Evolutionary conservation across 2,113 vertebrate species (phyloP).

Genomic region (Halcyon senegalensis): DNA sequence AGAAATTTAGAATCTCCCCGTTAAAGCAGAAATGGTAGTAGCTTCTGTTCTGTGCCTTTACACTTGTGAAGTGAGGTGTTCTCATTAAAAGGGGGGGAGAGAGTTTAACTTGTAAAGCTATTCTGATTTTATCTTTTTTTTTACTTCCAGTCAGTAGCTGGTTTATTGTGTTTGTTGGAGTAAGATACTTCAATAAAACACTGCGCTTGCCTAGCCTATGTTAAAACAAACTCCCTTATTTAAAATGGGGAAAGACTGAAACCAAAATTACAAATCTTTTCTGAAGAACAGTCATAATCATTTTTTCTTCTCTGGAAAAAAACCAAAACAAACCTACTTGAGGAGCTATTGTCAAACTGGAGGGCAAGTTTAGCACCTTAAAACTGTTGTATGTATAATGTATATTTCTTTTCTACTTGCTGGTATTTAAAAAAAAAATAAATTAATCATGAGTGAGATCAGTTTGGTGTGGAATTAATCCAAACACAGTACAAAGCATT

Average conservation of each 20-base stretch:
- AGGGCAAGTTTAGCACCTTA: neutral
- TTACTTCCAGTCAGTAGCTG: neutral
- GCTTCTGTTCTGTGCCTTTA: neutral
- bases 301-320: neutral
- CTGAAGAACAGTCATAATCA: neutral
- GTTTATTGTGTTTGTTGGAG: neutral
- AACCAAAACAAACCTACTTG: neutral
- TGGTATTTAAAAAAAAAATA: neutral
- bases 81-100: neutral
- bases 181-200: neutral
- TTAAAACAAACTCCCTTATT: neutral
- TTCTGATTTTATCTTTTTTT: neutral
- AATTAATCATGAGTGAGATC: neutral
- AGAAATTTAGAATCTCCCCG: conserved; percentile 23
- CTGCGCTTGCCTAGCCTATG: neutral
- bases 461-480: neutral
- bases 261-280: neutral
- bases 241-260: neutral
- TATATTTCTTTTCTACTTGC: neutral
- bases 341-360: neutral
- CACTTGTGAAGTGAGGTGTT: neutral
- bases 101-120: neutral
- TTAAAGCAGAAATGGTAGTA: conserved; percentile 28
- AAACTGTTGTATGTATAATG: neutral
- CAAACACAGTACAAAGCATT: neutral